Conservation (phyloP, 2,797 vertebrate species). For the Astyanax mexicanus region DNA sequence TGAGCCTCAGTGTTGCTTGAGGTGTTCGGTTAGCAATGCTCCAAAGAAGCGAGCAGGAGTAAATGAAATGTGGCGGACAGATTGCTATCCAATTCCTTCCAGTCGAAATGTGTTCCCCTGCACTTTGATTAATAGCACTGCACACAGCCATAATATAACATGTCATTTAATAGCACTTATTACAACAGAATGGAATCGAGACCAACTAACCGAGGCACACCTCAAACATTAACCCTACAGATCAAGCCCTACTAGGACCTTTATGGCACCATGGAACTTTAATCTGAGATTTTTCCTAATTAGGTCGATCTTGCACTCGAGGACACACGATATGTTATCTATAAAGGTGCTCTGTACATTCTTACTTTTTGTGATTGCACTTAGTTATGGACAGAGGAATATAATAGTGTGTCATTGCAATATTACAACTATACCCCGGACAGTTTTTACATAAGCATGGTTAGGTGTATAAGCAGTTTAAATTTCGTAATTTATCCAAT, state of each 20-base stretch:
- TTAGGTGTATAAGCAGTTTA: too few species aligned
- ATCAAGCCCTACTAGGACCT: neutral
- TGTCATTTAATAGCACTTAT: constrained; percentile 46
- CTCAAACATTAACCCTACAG: constrained; percentile 12
- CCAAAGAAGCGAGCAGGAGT: constrained; percentile 27
- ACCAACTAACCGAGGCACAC: constrained; percentile 3
- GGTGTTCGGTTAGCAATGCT: constrained; percentile 33
- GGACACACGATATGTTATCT: too few species aligned
- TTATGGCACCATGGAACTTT: too few species aligned
- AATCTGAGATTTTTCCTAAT: too few species aligned
- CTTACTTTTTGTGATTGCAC: too few species aligned
- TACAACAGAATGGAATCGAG: constrained; percentile 14
- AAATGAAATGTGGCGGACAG: constrained; percentile 53
- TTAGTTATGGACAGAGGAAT: too few species aligned
- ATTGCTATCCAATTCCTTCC: constrained; percentile 47
- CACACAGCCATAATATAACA: constrained; percentile 35
- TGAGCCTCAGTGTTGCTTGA: constrained; percentile 7
- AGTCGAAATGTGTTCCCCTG: constrained; percentile 36
- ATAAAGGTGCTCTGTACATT: too few species aligned
- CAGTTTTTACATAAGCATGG: too few species aligned
- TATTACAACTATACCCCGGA: too few species aligned
- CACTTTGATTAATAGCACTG: constrained; percentile 45
- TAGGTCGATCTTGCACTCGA: too few species aligned
- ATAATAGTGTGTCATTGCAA: too few species aligned
- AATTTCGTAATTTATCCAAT: too few species aligned